Base-by-base conservation (phyloP, 2,113 vertebrate species). In the Neodon shergylaensis region DNA sequence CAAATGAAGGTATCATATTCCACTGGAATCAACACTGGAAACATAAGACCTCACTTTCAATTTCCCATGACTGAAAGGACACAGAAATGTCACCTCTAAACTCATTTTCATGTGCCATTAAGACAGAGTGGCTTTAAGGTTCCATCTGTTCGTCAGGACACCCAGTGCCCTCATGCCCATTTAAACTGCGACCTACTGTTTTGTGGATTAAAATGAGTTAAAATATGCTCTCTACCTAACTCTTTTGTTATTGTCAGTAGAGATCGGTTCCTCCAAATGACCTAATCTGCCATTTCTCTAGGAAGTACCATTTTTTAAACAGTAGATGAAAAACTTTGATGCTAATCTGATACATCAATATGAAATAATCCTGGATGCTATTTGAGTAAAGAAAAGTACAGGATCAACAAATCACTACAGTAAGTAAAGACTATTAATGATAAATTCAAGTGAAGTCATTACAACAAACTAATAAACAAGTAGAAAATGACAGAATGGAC, bases 401-500 rank as follows among this genome's bases (percentile, higher is more conserved):
- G 66, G 19, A 79, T 78, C 9, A 78, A 72, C 11, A 87, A 10
- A 19, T 12, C 19, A 74, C 49, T 66, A 65, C 73, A 92, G 49
- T 83, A 31, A 58, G 0, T 73, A 78, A 73, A 82, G 10, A 10
- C 14, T 49, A 39, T 63, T 21, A 92, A 39, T 91, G 61, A 22
- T 3, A 82, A 95, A 78, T 74, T 73, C 22, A 95, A 93, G 28
- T 84, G 14, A 36, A 86, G 19, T 39, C 92, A 66, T 77, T 39
- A 65, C 39, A 73, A 83, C 44, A 28, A 3, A 4, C 61, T 73
- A 65, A 70, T 87, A 94, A 70, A 77, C 2, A 63, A 49, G 79
- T 78, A 28, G 61, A 88, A 28, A 94, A n/a, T 21, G 36, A 90
- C 86, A 76, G 33, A 16, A 22, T 10, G 83, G 61, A 89, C 12